Percentiles rank a stretch among this genome's conserved stretches.
phyloP scores from a whole-genome alignment of 1,140 invertebrate species.

The Copidosoma floridanum region DNA sequence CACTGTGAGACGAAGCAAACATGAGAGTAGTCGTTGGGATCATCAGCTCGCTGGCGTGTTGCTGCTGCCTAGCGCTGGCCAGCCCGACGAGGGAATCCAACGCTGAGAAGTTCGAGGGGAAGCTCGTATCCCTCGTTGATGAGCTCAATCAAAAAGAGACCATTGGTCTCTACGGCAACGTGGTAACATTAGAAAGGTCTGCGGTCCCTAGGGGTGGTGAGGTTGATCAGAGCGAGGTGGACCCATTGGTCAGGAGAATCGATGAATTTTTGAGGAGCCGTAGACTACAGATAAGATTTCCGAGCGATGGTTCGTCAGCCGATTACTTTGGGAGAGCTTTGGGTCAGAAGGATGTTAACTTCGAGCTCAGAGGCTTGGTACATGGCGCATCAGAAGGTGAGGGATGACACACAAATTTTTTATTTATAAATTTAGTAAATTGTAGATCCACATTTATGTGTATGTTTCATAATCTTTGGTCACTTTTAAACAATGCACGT shows the following conservation, averaged over 20 bases:
- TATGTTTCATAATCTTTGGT: no score
- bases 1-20: slow-evolving; percentile 21
- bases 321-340: slow-evolving; percentile 50
- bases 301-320: slow-evolving; percentile 45
- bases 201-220: slow-evolving; percentile 13
- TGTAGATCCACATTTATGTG: no score
- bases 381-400: slow-evolving; percentile 51
- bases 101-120: slow-evolving; percentile 33
- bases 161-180: slow-evolving; percentile 44
- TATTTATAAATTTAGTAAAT: no score
- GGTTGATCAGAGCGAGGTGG: slow-evolving; percentile 18
- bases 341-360: slow-evolving; percentile 42
- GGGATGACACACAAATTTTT: neutral
- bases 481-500: no score
- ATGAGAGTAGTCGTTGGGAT: slow-evolving; percentile 11
- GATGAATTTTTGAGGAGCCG: slow-evolving; percentile 45
- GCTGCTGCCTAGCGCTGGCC: slow-evolving; percentile 28
- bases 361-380: slow-evolving; percentile 43
- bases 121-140: slow-evolving; percentile 42
- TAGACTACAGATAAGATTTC: slow-evolving; percentile 43
- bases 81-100: slow-evolving; percentile 12
- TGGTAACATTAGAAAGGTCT: slow-evolving; percentile 47
- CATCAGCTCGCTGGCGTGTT: slow-evolving; percentile 31
- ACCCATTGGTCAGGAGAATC: slow-evolving; percentile 46
- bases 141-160: slow-evolving; percentile 38